Conservation (phyloP, 2,888 invertebrate genomes). For the Camptogramma bilineatum region DNA sequence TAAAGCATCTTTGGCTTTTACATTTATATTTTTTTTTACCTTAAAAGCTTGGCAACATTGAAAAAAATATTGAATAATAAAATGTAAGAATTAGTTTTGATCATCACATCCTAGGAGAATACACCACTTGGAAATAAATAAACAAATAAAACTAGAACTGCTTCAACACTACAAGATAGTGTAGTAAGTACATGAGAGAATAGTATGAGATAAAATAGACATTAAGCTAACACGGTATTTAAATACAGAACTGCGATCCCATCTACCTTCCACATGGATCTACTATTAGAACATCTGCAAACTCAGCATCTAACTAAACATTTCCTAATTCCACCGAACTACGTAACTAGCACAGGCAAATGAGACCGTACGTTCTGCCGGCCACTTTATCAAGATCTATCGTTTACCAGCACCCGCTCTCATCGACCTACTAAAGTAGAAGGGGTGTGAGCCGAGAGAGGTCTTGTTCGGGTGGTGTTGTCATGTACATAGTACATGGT, state of each 20-base stretch:
- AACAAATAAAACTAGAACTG: too few species aligned
- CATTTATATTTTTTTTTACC: too few species aligned
- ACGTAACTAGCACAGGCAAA: constrained; percentile 74
- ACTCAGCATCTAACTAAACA: constrained; percentile 67
- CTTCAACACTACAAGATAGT: too few species aligned
- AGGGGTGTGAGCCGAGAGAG: constrained; percentile 47
- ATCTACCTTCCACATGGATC: background rate
- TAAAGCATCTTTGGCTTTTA: too few species aligned
- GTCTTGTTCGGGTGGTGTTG: constrained; percentile 62
- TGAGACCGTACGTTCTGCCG: constrained; percentile 67
- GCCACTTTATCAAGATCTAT: constrained; percentile 60
- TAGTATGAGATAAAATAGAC: too few species aligned
- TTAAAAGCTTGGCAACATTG: too few species aligned
- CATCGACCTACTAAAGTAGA: constrained; percentile 46
- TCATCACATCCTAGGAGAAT: too few species aligned
- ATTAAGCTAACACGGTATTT: background rate
- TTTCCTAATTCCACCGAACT: constrained; percentile 73
- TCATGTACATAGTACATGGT: constrained; percentile 75
- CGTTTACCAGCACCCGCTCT: constrained; percentile 45
- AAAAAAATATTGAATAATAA: too few species aligned
- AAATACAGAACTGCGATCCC: background rate
- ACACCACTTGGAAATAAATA: too few species aligned
- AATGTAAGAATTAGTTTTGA: too few species aligned
- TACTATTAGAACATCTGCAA: constrained; percentile 33
- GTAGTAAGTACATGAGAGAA: too few species aligned